Evolutionary conservation across 2,888 invertebrate genomes (phyloP).

Genomic region (Latrodectus hesperus): DNA sequence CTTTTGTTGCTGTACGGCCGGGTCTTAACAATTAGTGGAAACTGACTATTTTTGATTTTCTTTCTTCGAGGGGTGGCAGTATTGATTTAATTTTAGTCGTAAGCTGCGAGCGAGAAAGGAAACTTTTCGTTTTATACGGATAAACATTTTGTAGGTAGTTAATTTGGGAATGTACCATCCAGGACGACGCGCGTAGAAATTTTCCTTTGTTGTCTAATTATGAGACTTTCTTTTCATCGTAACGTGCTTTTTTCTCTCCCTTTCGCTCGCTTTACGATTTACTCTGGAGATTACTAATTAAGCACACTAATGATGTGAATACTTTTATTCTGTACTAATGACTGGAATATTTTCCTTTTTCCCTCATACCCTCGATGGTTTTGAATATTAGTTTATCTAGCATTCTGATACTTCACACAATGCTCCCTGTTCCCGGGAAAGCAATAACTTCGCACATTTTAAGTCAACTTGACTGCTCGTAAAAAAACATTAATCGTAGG

Average conservation of each 20-base stretch:
- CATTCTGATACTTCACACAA: too few relatives aligned
- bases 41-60: conserved; percentile 28
- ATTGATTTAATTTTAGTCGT: conserved; percentile 37
- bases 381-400: too few relatives aligned
- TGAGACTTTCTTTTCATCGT: neutral
- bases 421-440: too few relatives aligned
- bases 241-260: neutral
- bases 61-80: conserved; percentile 12
- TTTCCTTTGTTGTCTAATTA: conserved; percentile 4
- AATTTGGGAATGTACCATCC: neutral
- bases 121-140: neutral
- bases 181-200: neutral
- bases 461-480: too few relatives aligned
- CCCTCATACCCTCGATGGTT: too few relatives aligned
- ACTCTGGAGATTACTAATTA: conserved; percentile 5
- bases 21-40: conserved; percentile 11
- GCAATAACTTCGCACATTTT: too few relatives aligned
- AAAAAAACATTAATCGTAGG: too few relatives aligned
- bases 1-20: conserved; percentile 1
- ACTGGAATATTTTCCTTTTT: neutral
- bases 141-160: conserved; percentile 16
- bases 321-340: conserved; percentile 1
- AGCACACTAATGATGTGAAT: neutral
- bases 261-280: conserved; percentile 2
- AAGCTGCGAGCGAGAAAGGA: conserved; percentile 6